These are phyloP conservation scores for Clostera curtula DNA, from an alignment of 2,888 invertebrate species.

Conservation along the genomic window DNA sequence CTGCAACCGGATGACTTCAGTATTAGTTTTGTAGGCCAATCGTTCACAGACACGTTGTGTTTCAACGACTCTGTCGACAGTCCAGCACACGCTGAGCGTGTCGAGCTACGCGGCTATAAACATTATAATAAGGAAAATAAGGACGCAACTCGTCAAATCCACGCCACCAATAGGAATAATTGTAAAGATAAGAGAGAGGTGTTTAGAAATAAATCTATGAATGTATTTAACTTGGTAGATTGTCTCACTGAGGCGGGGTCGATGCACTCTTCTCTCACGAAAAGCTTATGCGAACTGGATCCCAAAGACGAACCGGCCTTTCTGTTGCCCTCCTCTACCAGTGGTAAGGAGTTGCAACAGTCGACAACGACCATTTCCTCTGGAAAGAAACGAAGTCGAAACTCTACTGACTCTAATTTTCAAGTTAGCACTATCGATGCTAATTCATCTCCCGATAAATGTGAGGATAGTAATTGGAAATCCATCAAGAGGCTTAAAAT, in stretches of 20 bases:
- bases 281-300: conserved; percentile 65
- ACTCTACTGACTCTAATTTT: conserved; percentile 67
- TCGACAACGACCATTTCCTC: conserved; percentile 66
- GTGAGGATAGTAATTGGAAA: conserved; percentile 68
- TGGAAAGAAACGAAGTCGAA: conserved; percentile 66
- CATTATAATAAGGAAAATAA: conserved; percentile 59
- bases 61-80: conserved; percentile 32
- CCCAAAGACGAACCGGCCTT: conserved; percentile 55
- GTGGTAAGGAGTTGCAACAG: conserved; percentile 53
- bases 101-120: conserved; percentile 43
- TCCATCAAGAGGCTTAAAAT: conserved; percentile 69
- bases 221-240: conserved; percentile 65
- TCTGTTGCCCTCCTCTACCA: conserved; percentile 46
- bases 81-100: conserved; percentile 31
- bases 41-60: conserved; percentile 43
- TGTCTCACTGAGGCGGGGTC: conserved; percentile 60
- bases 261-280: conserved; percentile 61
- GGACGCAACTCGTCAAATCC: conserved; percentile 37
- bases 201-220: conserved; percentile 67
- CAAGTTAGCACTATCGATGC: conserved; percentile 55
- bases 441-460: conserved; percentile 58
- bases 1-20: conserved; percentile 42
- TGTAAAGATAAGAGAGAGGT: conserved; percentile 64
- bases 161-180: conserved; percentile 36
- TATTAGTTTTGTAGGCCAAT: conserved; percentile 51